A percentile compares a stretch with the other conserved stretches of the same genome.
phyloP scores from a whole-genome alignment of 2,797 vertebrate species.

The Oryzias dopingdopingensis region DNA sequence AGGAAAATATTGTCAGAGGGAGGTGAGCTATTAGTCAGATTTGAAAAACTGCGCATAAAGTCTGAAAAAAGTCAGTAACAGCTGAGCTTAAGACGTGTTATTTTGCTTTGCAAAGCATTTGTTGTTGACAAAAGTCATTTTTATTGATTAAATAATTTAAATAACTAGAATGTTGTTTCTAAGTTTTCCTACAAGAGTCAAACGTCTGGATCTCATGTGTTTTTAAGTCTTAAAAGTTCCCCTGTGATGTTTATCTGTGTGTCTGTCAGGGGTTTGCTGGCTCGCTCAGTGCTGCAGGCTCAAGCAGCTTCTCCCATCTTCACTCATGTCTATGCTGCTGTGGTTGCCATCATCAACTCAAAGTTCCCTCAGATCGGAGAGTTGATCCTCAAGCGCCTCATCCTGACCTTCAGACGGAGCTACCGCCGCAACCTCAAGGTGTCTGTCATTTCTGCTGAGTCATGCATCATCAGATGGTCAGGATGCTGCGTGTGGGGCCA shows the following conservation, averaged over 20 bases:
- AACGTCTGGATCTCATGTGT: not conserved
- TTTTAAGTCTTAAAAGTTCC: not conserved
- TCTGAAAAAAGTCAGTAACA: not conserved
- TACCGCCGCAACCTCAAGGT: conserved; percentile 97
- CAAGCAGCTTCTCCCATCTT: conserved; percentile 96
- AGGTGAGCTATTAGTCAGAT: conserved; percentile 71
- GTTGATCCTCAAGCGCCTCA: conserved; percentile 93
- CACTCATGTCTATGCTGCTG: conserved; percentile 92
- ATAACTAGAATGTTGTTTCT: no score
- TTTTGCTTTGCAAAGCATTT: no score
- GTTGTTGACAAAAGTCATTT: no score
- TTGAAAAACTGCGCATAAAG: not conserved
- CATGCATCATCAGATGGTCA: not conserved
- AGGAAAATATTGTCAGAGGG: conserved; percentile 96
- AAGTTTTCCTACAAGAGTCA: no score
- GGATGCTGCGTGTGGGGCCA: no score
- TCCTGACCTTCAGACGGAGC: conserved; percentile 94
- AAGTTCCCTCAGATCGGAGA: conserved; percentile 98
- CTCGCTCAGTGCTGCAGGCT: conserved; percentile 91
- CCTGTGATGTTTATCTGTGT: not conserved
- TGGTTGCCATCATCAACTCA: conserved; percentile 97
- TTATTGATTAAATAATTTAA: no score
- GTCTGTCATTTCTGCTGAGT: not conserved
- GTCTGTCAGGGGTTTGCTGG: conserved; percentile 84
- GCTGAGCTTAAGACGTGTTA: no score